Conservation (phyloP, 1,140 invertebrate genomes). For the Bombus superbus region DNA sequence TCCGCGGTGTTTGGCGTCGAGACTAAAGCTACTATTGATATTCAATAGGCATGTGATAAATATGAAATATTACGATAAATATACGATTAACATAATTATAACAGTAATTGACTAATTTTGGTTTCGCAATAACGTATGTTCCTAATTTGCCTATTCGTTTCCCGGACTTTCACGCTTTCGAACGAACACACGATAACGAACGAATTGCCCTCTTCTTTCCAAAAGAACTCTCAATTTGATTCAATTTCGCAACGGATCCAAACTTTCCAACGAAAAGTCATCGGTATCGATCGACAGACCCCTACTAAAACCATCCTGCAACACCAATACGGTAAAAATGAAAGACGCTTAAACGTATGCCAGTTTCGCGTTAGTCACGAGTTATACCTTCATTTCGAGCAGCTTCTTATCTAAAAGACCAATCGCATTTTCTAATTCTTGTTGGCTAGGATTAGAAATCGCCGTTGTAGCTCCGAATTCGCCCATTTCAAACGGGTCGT, state of each 20-base stretch:
- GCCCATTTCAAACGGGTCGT: constrained; percentile 91
- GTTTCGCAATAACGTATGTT: constrained; percentile 66
- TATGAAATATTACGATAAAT: constrained; percentile 72
- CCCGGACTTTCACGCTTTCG: constrained; percentile 47
- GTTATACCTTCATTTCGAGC: constrained; percentile 90
- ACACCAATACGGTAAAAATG: constrained; percentile 58
- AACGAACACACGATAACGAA: constrained; percentile 49
- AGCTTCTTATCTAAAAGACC: constrained; percentile 91
- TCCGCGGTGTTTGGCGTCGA: not conserved
- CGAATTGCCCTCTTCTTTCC: constrained; percentile 42
- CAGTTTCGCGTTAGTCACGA: not conserved
- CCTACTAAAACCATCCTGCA: constrained; percentile 92
- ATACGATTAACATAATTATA: constrained; percentile 61
- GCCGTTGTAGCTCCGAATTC: constrained; percentile 85
- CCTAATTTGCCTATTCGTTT: constrained; percentile 66
- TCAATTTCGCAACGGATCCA: constrained; percentile 88
- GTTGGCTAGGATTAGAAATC: constrained; percentile 79
- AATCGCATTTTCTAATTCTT: constrained; percentile 88
- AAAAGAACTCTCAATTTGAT: constrained; percentile 8
- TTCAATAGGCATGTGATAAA: constrained; percentile 64
- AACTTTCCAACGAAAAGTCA: constrained; percentile 93
- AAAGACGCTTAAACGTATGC: not conserved
- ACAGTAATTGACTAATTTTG: constrained; percentile 80
- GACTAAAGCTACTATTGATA: constrained; percentile 44
- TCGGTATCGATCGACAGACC: constrained; percentile 91